Evolutionary conservation across 1,140 invertebrate genomes (phyloP).

Genomic region (Drosophila kepulauana): DNA sequence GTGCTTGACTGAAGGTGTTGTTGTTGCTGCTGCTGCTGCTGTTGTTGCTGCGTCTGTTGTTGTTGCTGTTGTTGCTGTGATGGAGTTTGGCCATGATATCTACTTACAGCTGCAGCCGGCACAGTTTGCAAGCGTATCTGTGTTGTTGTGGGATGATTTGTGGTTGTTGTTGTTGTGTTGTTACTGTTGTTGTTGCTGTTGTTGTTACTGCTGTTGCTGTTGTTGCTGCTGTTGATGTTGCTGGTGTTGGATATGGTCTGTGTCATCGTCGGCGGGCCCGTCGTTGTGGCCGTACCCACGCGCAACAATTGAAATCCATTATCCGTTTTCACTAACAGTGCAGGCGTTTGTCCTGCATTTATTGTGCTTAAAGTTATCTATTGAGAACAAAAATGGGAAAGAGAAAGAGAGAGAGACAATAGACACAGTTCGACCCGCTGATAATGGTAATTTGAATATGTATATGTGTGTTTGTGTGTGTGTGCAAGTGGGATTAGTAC

Average conservation of each 20-base stretch:
- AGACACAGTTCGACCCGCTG: constrained; percentile 38
- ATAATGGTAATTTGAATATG: constrained; percentile 12
- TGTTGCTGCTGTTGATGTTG: constrained; percentile 58
- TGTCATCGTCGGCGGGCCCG: constrained; percentile 86
- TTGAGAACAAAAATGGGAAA: constrained; percentile 71
- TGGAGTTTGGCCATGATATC: constrained; percentile 86
- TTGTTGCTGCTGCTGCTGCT: constrained; percentile 61
- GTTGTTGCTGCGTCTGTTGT: constrained; percentile 56
- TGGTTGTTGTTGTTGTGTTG: constrained; percentile 73
- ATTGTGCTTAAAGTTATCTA: constrained; percentile 94
- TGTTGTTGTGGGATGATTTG: constrained; percentile 83
- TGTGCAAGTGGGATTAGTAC: constrained; percentile 57
- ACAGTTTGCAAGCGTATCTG: constrained; percentile 87
- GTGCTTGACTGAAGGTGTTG: constrained; percentile 54
- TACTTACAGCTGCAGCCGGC: constrained; percentile 87
- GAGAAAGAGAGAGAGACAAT: constrained; percentile 51
- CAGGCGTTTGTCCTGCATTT: constrained; percentile 91
- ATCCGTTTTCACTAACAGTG: constrained; percentile 96
- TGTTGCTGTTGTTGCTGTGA: constrained; percentile 70
- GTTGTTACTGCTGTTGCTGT: constrained; percentile 51
- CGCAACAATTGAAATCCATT: constrained; percentile 96
- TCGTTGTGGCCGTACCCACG: constrained; percentile 90
- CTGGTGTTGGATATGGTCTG: constrained; percentile 79
- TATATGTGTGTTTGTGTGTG: constrained; percentile 8
- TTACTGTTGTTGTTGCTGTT: constrained; percentile 66